phyloP scores from a whole-genome alignment of 1,140 invertebrate genomes.

The Dendroctonus ponderosae region DNA sequence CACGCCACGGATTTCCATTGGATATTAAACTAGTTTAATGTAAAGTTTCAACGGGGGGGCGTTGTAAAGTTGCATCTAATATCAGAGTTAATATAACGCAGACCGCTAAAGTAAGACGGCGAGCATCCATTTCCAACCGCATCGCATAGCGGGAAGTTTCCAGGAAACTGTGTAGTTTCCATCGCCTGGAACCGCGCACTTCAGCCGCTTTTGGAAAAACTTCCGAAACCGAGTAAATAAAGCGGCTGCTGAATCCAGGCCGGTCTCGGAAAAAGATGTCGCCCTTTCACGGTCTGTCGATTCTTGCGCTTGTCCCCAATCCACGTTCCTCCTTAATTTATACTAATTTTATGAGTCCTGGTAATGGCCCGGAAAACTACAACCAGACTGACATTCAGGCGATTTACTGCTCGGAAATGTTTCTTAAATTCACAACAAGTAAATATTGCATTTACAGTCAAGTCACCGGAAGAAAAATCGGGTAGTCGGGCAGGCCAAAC shows the following conservation, averaged over 20 bases:
- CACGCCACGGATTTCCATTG: no score
- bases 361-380: slow-evolving; percentile 27
- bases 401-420: slow-evolving; percentile 28
- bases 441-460: background rate
- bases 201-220: background rate
- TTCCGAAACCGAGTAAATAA: background rate
- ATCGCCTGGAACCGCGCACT: background rate
- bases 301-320: slow-evolving; percentile 9
- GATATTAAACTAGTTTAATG: no score
- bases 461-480: background rate
- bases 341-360: slow-evolving; percentile 26
- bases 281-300: slow-evolving; percentile 24
- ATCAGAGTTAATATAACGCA: no score
- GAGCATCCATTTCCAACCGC: background rate
- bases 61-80: no score
- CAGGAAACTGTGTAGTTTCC: background rate
- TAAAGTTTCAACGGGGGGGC: no score
- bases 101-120: no score
- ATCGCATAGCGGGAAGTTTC: background rate
- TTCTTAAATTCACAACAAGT: slow-evolving; percentile 12
- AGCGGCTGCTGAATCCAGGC: background rate
- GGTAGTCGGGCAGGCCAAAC: background rate
- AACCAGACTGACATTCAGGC: slow-evolving; percentile 21
- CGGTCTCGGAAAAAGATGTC: slow-evolving; percentile 16
- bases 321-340: slow-evolving; percentile 25